A percentile compares a stretch with the other conserved stretches of the same genome.
Conservation (phyloP, 2,888 invertebrate genomes). For the Ditula angustiorana region DNA sequence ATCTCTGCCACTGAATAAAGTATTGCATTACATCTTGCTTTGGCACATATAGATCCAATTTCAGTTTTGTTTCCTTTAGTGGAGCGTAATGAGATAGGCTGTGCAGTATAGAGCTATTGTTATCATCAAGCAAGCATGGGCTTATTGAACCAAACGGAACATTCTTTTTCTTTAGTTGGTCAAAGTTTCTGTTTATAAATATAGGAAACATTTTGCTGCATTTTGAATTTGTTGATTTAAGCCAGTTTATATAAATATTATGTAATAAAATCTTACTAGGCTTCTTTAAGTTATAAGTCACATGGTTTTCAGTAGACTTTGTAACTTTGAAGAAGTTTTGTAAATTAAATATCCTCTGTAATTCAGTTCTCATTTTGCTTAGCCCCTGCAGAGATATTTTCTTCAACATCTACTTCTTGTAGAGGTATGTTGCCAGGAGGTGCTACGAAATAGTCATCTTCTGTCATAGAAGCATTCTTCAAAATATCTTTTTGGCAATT, state of each 20-base stretch:
- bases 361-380: constrained; percentile 74
- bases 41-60: constrained; percentile 74
- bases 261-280: constrained; percentile 66
- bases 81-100: constrained; percentile 47
- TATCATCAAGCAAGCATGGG: constrained; percentile 44
- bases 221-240: constrained; percentile 63
- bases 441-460: constrained; percentile 96
- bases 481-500: constrained; percentile 89
- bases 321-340: constrained; percentile 63
- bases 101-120: constrained; percentile 49
- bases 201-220: constrained; percentile 64
- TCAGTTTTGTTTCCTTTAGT: constrained; percentile 54
- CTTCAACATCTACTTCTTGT: constrained; percentile 73
- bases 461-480: constrained; percentile 89
- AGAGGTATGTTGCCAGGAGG: constrained; percentile 94
- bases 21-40: constrained; percentile 84
- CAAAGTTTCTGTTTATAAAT: constrained; percentile 51
- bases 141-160: constrained; percentile 59
- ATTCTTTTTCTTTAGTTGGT: constrained; percentile 20
- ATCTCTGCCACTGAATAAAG: constrained; percentile 91
- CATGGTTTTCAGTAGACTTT: constrained; percentile 46
- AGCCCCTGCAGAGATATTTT: constrained; percentile 45
- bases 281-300: constrained; percentile 56
- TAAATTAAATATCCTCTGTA: constrained; percentile 59
- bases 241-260: constrained; percentile 71